Evolutionary conservation across 2,888 invertebrate genomes (phyloP), one percentile per base, ranked within the genome.

Genomic region (Dasypolia templi): DNA sequence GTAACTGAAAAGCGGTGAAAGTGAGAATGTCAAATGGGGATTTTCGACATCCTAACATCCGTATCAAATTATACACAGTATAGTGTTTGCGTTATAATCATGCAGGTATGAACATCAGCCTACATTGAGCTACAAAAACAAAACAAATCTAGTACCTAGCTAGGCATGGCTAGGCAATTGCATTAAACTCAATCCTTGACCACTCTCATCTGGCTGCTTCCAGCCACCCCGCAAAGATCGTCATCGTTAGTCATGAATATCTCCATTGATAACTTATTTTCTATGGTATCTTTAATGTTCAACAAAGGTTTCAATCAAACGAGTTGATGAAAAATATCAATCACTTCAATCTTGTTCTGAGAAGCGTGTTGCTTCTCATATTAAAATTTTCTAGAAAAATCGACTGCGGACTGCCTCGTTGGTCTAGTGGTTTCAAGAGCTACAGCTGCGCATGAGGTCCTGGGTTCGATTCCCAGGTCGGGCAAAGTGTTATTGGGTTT

Each of bases 351-450:
- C 35, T n/a, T 70, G 3, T 62, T 71, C 78, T 56, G 35, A 44
- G 22, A 46, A 39, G 29, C 42, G 12, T 12, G 4, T 19, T 35
- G 56, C 19, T 76, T 55, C 35, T 44, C 35, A 44, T 49, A 39
- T 44, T n/a, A 77, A 62, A 49, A 59, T 59, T 56, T 46, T 82
- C 26, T 19, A 32, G 32, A 53, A 65, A 53, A 46, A 32, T n/a
- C n/a, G n/a, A n/a, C n/a, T n/a, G n/a, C n/a, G n/a, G n/a, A n/a
- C n/a, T n/a, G n/a, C n/a, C n/a, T n/a, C n/a, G n/a, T n/a, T n/a
- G n/a, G n/a, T n/a, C n/a, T n/a, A n/a, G n/a, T n/a, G n/a, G n/a
- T n/a, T n/a, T n/a, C n/a, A n/a, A n/a, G n/a, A n/a, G n/a, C n/a
- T n/a, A n/a, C n/a, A n/a, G n/a, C n/a, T n/a, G n/a, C n/a, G n/a